Evolutionary conservation across 2,888 invertebrate genomes (phyloP), one percentile per base, ranked within the genome.

Genomic region (Schrankia costaestrigalis): DNA sequence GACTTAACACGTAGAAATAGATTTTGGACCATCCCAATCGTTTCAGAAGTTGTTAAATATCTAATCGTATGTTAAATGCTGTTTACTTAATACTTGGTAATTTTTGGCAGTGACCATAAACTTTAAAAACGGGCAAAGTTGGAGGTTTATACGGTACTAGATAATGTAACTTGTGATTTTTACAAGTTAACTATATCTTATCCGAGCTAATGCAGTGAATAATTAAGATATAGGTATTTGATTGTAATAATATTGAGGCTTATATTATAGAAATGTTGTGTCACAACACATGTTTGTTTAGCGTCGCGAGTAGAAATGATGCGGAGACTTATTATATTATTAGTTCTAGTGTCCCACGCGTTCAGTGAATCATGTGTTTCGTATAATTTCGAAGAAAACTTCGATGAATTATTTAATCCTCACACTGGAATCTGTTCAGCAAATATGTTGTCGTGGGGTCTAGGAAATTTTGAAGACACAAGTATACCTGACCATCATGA

Each of bases 371-470:
- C 3, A 3, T 35, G 35, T 35, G 35, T 26, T 1, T 30, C 9
- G 18, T 69, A 63, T 35, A 57, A 64, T 18, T 77, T 78, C 31
- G 70, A 70, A 35, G 51, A 64, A 3, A 47, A 54, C 3, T 67
- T 56, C 15, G 46, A 64, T 1, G 46, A 47, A 3, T 41, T 56
- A 7, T 78, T 78, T 27, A 46, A 33, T 7, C 53, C 56, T 32
- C 38, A 52, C 1, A 7, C 14, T 3, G 25, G 25, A 7, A 3
- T 25, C 4, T 25, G 25, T 8, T 8, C 9, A 3, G 13, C 13
- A 2, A 4, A 1, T 5, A 28, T 36, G 17, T 49, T 54, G 1
- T 26, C 56, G 2, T 78, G 75, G 37, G n/a, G 12, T 6, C 5
- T 2, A 0, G 18, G 0, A 0, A 36, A 35, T 23, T 56, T 46